A percentile compares a stretch with the other conserved stretches of the same genome.
Evolutionary conservation across 2,113 vertebrate genomes (phyloP).

Genomic region (Nycticryphes semicollaris): DNA sequence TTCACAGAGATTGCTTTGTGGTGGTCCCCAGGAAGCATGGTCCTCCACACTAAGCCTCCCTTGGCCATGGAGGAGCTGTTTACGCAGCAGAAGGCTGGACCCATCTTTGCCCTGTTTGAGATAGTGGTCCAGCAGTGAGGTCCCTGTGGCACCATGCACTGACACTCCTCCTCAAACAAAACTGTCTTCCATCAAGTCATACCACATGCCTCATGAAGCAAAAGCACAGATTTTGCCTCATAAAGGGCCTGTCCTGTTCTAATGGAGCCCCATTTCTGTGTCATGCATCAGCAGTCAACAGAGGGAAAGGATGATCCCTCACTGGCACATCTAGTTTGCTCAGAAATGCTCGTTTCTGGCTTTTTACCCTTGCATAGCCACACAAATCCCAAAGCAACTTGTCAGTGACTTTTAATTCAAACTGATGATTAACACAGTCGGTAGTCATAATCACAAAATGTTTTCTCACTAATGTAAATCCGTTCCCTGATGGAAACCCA

Average conservation of each 20-base stretch:
- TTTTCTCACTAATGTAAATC: conserved; percentile 10
- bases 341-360: not conserved
- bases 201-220: not conserved
- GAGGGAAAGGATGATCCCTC: not conserved
- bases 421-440: not conserved
- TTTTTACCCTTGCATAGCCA: not conserved
- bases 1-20: not conserved
- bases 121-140: not conserved
- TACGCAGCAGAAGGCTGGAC: not conserved
- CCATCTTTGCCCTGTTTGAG: not conserved
- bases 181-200: accelerated
- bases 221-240: not conserved
- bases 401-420: conserved; percentile 49
- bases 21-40: accelerated
- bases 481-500: not conserved
- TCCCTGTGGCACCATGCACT: not conserved
- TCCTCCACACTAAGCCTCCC: not conserved
- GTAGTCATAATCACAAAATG: conserved; percentile 15
- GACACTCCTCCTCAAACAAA: not conserved
- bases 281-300: not conserved
- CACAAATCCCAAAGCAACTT: not conserved
- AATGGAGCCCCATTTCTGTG: not conserved
- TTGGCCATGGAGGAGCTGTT: not conserved
- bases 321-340: not conserved
- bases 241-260: not conserved